Conservation (phyloP, 2,113 vertebrate species). For the Raja brachyura region DNA sequence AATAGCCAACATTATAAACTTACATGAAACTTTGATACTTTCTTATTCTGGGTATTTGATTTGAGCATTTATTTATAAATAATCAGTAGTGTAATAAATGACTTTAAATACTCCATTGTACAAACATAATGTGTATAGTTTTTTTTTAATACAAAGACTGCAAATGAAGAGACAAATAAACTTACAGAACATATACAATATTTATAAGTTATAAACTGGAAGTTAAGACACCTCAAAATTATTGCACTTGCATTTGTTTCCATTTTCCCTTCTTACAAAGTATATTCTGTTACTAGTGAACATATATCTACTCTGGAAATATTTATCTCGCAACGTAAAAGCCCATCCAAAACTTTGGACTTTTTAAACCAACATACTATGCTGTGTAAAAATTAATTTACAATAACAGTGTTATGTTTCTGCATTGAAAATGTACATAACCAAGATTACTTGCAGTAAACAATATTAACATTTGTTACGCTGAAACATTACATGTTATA, state of each 20-base stretch:
- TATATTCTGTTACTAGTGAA: slow-evolving; percentile 22
- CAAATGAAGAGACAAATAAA: slow-evolving; percentile 68
- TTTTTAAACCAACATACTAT: slow-evolving; percentile 24
- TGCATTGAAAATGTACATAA: slow-evolving; percentile 36
- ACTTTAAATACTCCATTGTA: slow-evolving; percentile 54
- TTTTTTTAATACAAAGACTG: slow-evolving; percentile 68
- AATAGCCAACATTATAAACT: neutral
- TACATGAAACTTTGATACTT: neutral
- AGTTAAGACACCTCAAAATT: slow-evolving; percentile 69
- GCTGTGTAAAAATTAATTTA: slow-evolving; percentile 36
- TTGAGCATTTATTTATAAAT: slow-evolving; percentile 44
- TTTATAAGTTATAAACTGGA: slow-evolving; percentile 74
- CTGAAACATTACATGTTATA: slow-evolving; percentile 25
- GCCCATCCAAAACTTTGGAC: slow-evolving; percentile 45
- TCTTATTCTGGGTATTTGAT: slow-evolving; percentile 1
- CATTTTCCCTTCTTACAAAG: slow-evolving; percentile 23
- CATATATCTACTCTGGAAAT: slow-evolving; percentile 44
- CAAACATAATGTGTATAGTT: slow-evolving; percentile 56
- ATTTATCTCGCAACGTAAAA: slow-evolving; percentile 48
- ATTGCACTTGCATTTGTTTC: slow-evolving; percentile 67
- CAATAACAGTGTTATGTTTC: slow-evolving; percentile 35
- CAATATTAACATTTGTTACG: slow-evolving; percentile 37
- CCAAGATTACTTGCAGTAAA: slow-evolving; percentile 37
- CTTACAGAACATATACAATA: slow-evolving; percentile 69
- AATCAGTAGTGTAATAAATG: slow-evolving; percentile 51